Evolutionary conservation across 2,113 vertebrate genomes (phyloP).

Genomic region (Anarhynchus alexandrinus): DNA sequence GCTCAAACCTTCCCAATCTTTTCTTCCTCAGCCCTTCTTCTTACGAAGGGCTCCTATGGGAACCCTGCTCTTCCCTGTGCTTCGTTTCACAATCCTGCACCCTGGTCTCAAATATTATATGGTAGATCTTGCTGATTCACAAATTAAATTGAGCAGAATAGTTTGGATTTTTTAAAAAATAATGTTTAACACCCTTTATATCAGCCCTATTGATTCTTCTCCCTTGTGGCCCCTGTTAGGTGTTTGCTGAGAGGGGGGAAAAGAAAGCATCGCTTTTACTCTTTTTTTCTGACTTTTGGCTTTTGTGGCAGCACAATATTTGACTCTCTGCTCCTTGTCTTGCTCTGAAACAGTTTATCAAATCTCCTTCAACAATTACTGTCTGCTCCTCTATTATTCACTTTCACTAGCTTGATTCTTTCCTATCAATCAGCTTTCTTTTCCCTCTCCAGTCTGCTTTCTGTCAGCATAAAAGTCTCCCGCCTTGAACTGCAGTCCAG

Average conservation of each 20-base stretch:
- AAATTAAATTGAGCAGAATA: neutral
- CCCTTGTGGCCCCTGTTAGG: neutral
- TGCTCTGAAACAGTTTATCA: slow-evolving; percentile 55
- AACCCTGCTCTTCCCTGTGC: neutral
- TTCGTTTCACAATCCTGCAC: neutral
- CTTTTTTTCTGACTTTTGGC: slow-evolving; percentile 12
- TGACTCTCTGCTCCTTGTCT: slow-evolving; percentile 32
- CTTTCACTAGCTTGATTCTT: slow-evolving; percentile 38
- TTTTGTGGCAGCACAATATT: slow-evolving; percentile 48
- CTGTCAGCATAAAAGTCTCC: slow-evolving; percentile 7
- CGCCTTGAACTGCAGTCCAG: neutral
- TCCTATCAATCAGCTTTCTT: slow-evolving; percentile 44
- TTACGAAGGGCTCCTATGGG: neutral
- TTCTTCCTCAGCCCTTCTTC: neutral
- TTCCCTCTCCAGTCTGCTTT: slow-evolving; percentile 5
- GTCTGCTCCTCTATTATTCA: slow-evolving; percentile 58
- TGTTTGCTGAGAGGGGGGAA: neutral
- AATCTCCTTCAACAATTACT: slow-evolving; percentile 58
- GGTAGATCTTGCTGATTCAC: neutral
- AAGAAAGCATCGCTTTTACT: neutral
- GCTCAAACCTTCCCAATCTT: neutral
- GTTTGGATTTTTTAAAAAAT: neutral
- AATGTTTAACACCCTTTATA: neutral
- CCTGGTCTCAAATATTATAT: neutral
- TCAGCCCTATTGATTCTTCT: neutral